Conservation (phyloP, 2,797 vertebrate species). For the Macrochelys suwanniensis region DNA sequence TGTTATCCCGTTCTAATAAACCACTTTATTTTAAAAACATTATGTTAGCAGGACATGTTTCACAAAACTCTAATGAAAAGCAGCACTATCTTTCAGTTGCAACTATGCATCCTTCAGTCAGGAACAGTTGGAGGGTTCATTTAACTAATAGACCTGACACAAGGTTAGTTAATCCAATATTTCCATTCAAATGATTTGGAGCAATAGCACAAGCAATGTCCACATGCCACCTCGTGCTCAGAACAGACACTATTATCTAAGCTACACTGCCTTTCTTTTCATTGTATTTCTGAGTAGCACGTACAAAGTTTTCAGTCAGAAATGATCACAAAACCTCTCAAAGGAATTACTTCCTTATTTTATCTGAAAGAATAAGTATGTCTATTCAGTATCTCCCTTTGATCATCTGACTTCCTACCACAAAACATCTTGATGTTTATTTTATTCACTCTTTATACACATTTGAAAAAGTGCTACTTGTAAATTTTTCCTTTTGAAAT, state of each 20-base stretch:
- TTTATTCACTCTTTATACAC: constrained; percentile 72
- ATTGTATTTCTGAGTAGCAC: constrained; percentile 76
- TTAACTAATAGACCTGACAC: constrained; percentile 75
- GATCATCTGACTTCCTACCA: constrained; percentile 77
- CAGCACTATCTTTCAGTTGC: constrained; percentile 70
- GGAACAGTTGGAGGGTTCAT: constrained; percentile 79
- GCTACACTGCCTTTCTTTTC: constrained; percentile 70
- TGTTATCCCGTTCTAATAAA: constrained; percentile 75
- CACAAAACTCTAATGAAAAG: constrained; percentile 75
- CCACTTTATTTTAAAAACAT: constrained; percentile 81
- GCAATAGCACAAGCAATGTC: constrained; percentile 67
- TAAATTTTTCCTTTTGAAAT: constrained; percentile 75
- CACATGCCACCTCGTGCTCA: constrained; percentile 64
- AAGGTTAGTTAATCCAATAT: constrained; percentile 77
- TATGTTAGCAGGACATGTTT: constrained; percentile 68
- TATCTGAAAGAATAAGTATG: constrained; percentile 79
- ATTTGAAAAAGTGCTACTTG: constrained; percentile 67
- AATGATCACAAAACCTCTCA: constrained; percentile 77
- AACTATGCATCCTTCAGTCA: constrained; percentile 73
- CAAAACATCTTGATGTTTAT: constrained; percentile 78
- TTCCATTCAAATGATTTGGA: constrained; percentile 74
- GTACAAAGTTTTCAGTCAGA: constrained; percentile 75
- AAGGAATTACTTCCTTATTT: constrained; percentile 80
- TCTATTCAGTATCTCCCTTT: constrained; percentile 75
- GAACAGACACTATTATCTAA: constrained; percentile 77